phyloP scores from a whole-genome alignment of 2,113 vertebrate species.

The Mormyrus lacerda region DNA sequence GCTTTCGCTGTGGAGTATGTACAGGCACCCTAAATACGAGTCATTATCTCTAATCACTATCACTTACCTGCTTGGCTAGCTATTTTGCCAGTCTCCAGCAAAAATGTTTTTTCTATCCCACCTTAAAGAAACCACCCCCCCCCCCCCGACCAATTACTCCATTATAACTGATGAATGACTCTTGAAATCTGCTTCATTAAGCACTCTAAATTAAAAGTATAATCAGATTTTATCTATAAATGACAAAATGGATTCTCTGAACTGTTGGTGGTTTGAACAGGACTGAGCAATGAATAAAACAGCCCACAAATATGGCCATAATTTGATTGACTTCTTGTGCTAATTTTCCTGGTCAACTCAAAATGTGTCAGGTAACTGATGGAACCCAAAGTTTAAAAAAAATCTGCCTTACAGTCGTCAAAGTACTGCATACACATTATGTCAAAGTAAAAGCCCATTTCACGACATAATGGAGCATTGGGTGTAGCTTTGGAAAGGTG shows the following conservation, averaged over 20 bases:
- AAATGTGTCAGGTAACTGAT: not conserved
- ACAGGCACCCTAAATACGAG: not conserved
- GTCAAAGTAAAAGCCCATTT: not conserved
- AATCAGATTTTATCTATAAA: constrained; percentile 73
- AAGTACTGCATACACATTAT: not conserved
- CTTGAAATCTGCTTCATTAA: constrained; percentile 67
- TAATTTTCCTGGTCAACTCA: not conserved
- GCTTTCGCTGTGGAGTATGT: not conserved
- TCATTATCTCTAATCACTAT: constrained; percentile 14
- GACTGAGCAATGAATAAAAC: not conserved
- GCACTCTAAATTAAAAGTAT: constrained; percentile 68
- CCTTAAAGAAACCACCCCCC: constrained; percentile 9
- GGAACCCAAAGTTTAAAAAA: not conserved
- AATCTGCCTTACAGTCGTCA: not conserved
- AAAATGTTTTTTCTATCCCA: constrained; percentile 34
- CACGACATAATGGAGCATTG: not conserved
- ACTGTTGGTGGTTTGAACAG: constrained; percentile 52
- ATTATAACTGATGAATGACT: constrained; percentile 78
- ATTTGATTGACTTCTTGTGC: not conserved
- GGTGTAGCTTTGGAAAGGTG: not conserved
- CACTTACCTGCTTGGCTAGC: not conserved
- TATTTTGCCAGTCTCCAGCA: constrained; percentile 27
- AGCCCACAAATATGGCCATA: not conserved
- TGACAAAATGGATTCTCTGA: constrained; percentile 69
- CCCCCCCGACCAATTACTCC: no score